Conservation (phyloP, 1,140 invertebrate genomes). For the Microplitis mediator region DNA sequence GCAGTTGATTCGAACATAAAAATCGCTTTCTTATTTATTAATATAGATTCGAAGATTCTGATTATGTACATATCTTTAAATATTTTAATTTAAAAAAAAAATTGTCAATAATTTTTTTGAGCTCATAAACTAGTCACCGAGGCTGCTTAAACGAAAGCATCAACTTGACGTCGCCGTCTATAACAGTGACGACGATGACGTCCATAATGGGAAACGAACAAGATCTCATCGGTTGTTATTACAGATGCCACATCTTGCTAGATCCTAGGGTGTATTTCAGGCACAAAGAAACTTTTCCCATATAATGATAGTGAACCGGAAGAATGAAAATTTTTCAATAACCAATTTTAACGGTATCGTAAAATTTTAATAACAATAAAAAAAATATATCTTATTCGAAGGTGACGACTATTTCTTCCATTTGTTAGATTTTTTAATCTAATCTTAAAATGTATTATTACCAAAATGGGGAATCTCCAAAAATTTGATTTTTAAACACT, state of each 20-base stretch:
- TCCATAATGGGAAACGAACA: not conserved
- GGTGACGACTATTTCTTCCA: too few relatives aligned
- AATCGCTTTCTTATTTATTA: too few relatives aligned
- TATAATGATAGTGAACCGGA: slow-evolving; percentile 11
- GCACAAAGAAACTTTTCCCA: slow-evolving; percentile 48
- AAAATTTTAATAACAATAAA: not conserved
- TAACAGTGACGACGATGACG: not conserved
- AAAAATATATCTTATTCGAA: not conserved
- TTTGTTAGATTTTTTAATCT: too few relatives aligned
- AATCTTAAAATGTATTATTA: too few relatives aligned
- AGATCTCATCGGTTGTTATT: slow-evolving; percentile 49
- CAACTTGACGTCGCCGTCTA: not conserved
- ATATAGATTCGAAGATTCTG: too few relatives aligned
- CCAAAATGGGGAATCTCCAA: too few relatives aligned
- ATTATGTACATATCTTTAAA: not conserved
- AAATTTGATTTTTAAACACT: too few relatives aligned
- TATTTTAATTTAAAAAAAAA: not conserved
- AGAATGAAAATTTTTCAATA: not conserved
- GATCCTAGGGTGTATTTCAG: slow-evolving; percentile 51
- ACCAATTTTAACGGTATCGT: not conserved
- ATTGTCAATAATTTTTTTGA: not conserved
- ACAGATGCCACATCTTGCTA: slow-evolving; percentile 51
- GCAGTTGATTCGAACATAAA: too few relatives aligned
- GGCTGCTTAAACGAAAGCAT: not conserved
- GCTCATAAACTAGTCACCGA: not conserved